These are phyloP conservation scores for Lamprotornis superbus DNA, from an alignment of 2,113 vertebrate genomes.

Conservation along the genomic window DNA sequence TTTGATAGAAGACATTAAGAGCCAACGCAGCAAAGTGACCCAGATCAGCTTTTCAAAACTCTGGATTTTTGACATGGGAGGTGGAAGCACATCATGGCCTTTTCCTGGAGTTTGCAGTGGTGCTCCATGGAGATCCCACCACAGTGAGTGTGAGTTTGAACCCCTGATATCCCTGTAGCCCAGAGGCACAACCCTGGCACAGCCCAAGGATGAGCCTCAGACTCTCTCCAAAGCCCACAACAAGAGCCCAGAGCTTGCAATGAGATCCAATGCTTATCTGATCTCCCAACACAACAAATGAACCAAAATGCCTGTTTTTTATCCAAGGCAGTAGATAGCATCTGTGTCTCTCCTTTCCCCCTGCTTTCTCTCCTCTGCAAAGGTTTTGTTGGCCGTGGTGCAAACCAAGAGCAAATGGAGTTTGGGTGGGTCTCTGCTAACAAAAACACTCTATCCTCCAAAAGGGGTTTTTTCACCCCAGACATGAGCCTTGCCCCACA, in stretches of 20 bases:
- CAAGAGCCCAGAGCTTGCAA: not conserved
- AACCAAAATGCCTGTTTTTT: not conserved
- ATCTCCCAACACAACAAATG: not conserved
- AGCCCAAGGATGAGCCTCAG: fast-evolving
- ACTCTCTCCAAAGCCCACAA: not conserved
- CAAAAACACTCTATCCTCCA: not conserved
- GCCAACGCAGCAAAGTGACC: not conserved
- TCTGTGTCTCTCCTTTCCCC: not conserved
- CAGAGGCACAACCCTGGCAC: not conserved
- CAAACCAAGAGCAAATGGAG: not conserved
- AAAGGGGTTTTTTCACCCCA: constrained; percentile 11
- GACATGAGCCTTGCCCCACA: not conserved
- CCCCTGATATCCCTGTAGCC: not conserved
- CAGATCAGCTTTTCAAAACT: not conserved
- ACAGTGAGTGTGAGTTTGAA: fast-evolving
- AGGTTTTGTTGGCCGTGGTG: not conserved
- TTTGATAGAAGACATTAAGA: not conserved
- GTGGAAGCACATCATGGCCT: not conserved
- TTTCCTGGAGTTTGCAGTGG: not conserved
- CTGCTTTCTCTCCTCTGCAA: not conserved
- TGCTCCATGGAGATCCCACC: not conserved
- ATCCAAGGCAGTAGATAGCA: not conserved
- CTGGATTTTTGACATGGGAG: not conserved
- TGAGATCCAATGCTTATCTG: not conserved
- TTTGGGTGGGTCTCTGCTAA: not conserved